These are phyloP conservation scores for Rhynchomys soricoides DNA, from an alignment of 2,113 vertebrate genomes.

Conservation along the genomic window DNA sequence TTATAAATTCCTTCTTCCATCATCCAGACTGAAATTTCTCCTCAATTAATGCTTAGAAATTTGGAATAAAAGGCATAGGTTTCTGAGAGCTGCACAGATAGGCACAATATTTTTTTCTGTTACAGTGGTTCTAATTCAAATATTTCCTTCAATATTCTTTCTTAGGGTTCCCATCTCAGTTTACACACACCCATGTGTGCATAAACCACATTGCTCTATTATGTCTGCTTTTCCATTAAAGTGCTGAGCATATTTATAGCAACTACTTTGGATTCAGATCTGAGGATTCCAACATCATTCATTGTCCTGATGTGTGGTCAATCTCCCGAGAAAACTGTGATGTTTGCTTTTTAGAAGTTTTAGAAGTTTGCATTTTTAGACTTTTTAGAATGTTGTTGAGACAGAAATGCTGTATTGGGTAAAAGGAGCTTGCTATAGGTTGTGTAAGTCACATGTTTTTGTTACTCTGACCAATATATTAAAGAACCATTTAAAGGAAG, in stretches of 20 bases:
- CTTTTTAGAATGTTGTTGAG: no score
- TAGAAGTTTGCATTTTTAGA: no score
- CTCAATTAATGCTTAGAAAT: background rate
- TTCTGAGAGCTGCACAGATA: fast-evolving
- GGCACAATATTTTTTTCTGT: background rate
- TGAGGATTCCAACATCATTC: background rate
- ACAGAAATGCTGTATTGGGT: background rate
- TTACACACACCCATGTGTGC: background rate
- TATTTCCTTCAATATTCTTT: background rate
- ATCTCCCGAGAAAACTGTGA: background rate
- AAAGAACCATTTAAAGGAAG: background rate
- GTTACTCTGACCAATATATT: background rate
- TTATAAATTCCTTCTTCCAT: background rate
- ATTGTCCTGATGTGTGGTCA: background rate
- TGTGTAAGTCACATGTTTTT: background rate
- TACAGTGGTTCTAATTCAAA: background rate
- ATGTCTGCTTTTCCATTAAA: background rate
- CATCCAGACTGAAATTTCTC: background rate
- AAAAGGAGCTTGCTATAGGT: background rate
- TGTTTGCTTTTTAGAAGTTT: background rate
- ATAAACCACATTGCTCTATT: background rate
- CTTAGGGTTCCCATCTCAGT: background rate
- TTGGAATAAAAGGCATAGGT: background rate
- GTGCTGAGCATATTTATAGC: background rate
- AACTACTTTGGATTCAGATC: background rate